phyloP scores from a whole-genome alignment of 2,797 vertebrate species.

The Hylomyscus alleni region DNA sequence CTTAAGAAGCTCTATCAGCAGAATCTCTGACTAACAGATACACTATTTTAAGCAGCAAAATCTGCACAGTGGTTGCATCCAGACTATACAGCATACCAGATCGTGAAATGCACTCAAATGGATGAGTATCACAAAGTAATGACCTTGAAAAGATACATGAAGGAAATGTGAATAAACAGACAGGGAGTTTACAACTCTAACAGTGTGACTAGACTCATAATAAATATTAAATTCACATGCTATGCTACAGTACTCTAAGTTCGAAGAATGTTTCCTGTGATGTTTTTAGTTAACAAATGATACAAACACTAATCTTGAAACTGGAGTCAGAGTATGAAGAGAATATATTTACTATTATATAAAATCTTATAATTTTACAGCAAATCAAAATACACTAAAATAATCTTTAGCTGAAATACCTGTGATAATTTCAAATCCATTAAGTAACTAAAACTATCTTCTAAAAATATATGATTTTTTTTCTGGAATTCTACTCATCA shows the following conservation, averaged over 20 bases:
- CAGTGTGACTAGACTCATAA: constrained; percentile 30
- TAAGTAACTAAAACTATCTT: constrained; percentile 38
- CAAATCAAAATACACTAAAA: constrained; percentile 67
- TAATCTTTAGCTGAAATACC: constrained; percentile 66
- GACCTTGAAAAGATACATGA: constrained; percentile 73
- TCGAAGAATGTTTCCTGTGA: constrained; percentile 1
- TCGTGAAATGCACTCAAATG: constrained; percentile 82
- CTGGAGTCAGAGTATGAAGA: constrained; percentile 50
- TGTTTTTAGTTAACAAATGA: constrained; percentile 66
- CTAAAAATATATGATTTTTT: constrained; percentile 21
- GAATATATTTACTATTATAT: constrained; percentile 18
- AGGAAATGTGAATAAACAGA: constrained; percentile 74
- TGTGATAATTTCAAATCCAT: constrained; percentile 56
- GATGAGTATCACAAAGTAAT: constrained; percentile 81
- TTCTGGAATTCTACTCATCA: constrained; percentile 65
- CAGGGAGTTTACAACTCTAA: constrained; percentile 38
- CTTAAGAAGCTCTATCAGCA: constrained; percentile 87
- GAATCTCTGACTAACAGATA: constrained; percentile 86
- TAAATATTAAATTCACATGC: constrained; percentile 2
- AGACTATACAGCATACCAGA: constrained; percentile 93
- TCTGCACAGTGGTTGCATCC: constrained; percentile 91
- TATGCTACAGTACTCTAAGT: constrained; percentile 31
- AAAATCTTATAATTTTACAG: background rate
- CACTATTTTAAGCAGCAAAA: constrained; percentile 88
- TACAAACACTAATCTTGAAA: constrained; percentile 64